Evolutionary conservation across 2,888 invertebrate species (phyloP).

Genomic region (Polia nebulosa): DNA sequence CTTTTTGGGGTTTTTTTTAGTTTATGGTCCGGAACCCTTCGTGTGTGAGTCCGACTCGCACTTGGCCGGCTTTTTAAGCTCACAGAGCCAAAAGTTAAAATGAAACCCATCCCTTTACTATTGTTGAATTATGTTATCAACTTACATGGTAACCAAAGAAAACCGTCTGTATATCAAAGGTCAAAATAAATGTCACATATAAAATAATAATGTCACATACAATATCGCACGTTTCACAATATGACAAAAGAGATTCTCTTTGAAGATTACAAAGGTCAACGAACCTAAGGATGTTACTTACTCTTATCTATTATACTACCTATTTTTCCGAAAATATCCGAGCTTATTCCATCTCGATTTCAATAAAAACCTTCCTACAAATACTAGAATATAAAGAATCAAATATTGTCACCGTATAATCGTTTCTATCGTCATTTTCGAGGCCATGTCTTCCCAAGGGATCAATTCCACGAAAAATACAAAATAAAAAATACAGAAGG

Average conservation of each 20-base stretch:
- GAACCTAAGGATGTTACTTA: background rate
- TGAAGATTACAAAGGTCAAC: background rate
- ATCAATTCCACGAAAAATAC: background rate
- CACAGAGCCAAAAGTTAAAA: background rate
- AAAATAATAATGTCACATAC: too few species aligned
- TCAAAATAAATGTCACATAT: background rate
- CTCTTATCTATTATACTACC: background rate
- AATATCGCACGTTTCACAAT: background rate
- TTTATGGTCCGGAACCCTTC: too few species aligned
- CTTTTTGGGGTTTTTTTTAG: too few species aligned
- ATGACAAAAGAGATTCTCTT: background rate
- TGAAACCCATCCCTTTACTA: background rate
- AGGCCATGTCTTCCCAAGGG: conserved; percentile 22
- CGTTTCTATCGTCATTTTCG: conserved; percentile 26
- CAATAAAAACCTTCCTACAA: background rate
- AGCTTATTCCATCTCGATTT: conserved; percentile 8
- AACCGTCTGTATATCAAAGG: background rate
- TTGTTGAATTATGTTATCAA: background rate
- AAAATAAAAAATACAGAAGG: conserved; percentile 1
- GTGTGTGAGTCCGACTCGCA: too few species aligned
- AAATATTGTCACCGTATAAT: conserved; percentile 21
- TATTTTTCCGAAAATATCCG: background rate
- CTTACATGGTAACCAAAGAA: background rate
- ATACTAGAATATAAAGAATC: conserved; percentile 7
- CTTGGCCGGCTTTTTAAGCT: background rate